Conservation (phyloP, 2,888 invertebrate species). For the Nyleta sp. region DNA sequence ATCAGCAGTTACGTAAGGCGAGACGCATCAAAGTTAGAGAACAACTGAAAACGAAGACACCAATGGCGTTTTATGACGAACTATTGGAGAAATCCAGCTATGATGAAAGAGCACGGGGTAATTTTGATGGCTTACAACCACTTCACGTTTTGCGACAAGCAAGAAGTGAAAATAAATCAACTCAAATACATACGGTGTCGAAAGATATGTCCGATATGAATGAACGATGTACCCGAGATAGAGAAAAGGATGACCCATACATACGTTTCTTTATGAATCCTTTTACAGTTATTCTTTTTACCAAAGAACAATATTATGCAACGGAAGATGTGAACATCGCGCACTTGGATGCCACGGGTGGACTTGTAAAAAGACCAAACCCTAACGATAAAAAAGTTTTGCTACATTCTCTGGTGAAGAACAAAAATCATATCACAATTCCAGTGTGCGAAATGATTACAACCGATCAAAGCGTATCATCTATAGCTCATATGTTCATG, state of each 20-base stretch:
- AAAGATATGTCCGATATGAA: constrained; percentile 3
- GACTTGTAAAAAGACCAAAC: not conserved
- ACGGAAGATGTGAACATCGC: not conserved
- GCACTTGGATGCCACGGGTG: not conserved
- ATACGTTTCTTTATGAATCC: not conserved
- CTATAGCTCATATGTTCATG: not conserved
- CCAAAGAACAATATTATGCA: not conserved
- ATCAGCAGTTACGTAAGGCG: constrained; percentile 2
- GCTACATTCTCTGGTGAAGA: not conserved
- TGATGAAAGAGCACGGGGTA: not conserved
- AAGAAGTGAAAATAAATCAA: not conserved
- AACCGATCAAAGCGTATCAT: not conserved
- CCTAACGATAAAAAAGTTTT: not conserved
- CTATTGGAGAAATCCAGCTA: not conserved
- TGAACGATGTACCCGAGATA: not conserved
- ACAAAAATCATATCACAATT: not conserved
- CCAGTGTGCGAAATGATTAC: constrained; percentile 1
- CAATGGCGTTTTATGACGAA: not conserved
- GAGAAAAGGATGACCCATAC: not conserved
- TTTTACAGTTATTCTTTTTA: not conserved
- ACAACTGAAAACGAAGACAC: not conserved
- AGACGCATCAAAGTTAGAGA: not conserved
- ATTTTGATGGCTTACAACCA: not conserved
- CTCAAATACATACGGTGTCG: not conserved
- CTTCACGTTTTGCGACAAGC: constrained; percentile 9